Evolutionary conservation across 2,113 vertebrate genomes (phyloP).

Genomic region (Psammodynastes pulverulentus): DNA sequence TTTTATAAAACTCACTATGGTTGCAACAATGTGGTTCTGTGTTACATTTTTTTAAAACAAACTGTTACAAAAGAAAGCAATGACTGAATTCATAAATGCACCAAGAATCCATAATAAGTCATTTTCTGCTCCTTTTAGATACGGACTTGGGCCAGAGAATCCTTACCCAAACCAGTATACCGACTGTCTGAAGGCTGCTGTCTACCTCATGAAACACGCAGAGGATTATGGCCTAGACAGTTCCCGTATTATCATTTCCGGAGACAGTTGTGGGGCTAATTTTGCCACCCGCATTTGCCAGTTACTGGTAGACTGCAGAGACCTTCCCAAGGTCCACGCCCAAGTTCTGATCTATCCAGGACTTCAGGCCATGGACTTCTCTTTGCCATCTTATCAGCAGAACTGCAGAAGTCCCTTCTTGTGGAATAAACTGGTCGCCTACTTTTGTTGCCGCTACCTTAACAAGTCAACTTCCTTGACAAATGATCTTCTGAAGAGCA

Average conservation of each 20-base stretch:
- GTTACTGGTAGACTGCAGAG: constrained; percentile 55
- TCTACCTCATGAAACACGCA: constrained; percentile 71
- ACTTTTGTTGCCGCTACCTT: constrained; percentile 66
- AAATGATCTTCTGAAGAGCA: constrained; percentile 62
- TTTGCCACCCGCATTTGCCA: constrained; percentile 66
- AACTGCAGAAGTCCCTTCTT: constrained; percentile 71
- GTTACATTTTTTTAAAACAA: neutral
- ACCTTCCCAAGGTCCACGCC: constrained; percentile 66
- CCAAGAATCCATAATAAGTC: neutral
- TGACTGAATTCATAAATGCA: too few species aligned
- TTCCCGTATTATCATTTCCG: constrained; percentile 63
- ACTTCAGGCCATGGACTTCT: constrained; percentile 63
- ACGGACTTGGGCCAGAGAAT: constrained; percentile 71
- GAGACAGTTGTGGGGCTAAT: constrained; percentile 72
- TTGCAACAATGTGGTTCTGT: neutral
- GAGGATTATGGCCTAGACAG: constrained; percentile 68
- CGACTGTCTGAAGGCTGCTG: constrained; percentile 67
- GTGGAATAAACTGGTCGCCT: constrained; percentile 51
- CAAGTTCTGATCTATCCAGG: constrained; percentile 74
- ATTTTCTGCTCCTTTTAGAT: constrained; percentile 44
- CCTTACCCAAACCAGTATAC: constrained; percentile 56
- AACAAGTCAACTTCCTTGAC: constrained; percentile 55
- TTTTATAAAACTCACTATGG: neutral
- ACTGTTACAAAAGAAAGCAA: neutral
- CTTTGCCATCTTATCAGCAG: constrained; percentile 69